These are phyloP conservation scores for Philereme transversata DNA, from an alignment of 2,888 invertebrate genomes.

Conservation along the genomic window DNA sequence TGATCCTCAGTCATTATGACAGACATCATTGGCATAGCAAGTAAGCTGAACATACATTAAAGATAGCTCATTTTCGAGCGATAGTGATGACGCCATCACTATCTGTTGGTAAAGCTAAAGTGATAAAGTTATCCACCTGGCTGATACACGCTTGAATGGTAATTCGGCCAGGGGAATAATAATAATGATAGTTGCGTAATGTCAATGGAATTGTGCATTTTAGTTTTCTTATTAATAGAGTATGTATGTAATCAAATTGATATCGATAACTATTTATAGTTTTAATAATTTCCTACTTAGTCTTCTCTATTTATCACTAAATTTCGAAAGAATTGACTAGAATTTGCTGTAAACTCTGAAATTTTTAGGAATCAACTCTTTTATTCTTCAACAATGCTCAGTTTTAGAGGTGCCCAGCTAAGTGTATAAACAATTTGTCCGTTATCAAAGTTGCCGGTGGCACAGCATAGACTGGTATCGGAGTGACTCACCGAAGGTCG, in stretches of 20 bases:
- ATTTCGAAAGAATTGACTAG: too few species aligned
- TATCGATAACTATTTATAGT: too few species aligned
- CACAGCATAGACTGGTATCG: conserved; percentile 15
- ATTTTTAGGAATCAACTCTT: too few species aligned
- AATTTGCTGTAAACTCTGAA: too few species aligned
- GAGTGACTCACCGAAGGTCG: conserved; percentile 30
- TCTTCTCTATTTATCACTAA: too few species aligned
- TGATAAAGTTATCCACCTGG: conserved; percentile 24
- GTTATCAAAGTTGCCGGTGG: conserved; percentile 3
- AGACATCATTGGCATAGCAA: conserved; percentile 10
- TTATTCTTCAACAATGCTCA: too few species aligned
- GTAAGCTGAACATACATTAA: conserved; percentile 12
- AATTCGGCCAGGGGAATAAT: conserved; percentile 24
- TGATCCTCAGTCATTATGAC: conserved; percentile 21
- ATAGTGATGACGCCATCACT: conserved; percentile 11
- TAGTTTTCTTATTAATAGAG: too few species aligned
- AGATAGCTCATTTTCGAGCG: conserved; percentile 17
- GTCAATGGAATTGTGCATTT: conserved; percentile 6
- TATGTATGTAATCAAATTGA: too few species aligned
- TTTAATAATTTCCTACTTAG: too few species aligned
- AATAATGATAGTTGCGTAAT: conserved; percentile 17
- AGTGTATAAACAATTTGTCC: background rate
- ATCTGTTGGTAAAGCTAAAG: conserved; percentile 17
- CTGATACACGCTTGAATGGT: conserved; percentile 19
- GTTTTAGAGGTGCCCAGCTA: too few species aligned